These are phyloP conservation scores for Callipepla squamata DNA, from an alignment of 2,113 vertebrate species.

Conservation along the genomic window DNA sequence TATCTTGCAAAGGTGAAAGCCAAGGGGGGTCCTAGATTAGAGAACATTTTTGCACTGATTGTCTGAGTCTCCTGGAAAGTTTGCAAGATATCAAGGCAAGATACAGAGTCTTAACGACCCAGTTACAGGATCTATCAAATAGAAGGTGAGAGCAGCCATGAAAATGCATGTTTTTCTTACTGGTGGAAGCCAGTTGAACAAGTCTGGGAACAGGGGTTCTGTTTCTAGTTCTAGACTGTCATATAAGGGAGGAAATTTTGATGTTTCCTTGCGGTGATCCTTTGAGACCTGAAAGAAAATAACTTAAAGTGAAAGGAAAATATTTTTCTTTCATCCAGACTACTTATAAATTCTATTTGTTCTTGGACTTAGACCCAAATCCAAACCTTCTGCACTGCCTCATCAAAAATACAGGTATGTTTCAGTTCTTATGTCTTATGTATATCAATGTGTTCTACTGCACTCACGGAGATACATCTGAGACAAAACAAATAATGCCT, in stretches of 20 bases:
- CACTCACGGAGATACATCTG: neutral
- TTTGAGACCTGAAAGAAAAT: constrained; percentile 24
- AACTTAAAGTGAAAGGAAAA: constrained; percentile 2
- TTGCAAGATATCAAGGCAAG: neutral
- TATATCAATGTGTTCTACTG: constrained; percentile 21
- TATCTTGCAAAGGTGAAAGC: neutral
- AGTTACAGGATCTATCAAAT: neutral
- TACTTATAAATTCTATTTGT: constrained; percentile 47
- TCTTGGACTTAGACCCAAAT: constrained; percentile 34
- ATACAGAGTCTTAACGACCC: neutral
- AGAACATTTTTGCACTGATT: neutral
- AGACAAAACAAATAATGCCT: neutral
- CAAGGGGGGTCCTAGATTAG: neutral
- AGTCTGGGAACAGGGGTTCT: neutral
- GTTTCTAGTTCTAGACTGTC: neutral
- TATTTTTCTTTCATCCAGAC: constrained; percentile 5
- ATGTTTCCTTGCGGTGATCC: neutral
- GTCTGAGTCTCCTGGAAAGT: neutral
- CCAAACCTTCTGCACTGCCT: constrained; percentile 9
- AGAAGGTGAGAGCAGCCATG: neutral
- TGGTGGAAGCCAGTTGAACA: neutral
- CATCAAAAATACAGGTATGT: constrained; percentile 56
- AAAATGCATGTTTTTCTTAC: neutral
- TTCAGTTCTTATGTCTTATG: constrained; percentile 17
- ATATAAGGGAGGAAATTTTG: neutral